Conservation (phyloP, 1,140 invertebrate genomes). For the Semibalanus balanoides region DNA sequence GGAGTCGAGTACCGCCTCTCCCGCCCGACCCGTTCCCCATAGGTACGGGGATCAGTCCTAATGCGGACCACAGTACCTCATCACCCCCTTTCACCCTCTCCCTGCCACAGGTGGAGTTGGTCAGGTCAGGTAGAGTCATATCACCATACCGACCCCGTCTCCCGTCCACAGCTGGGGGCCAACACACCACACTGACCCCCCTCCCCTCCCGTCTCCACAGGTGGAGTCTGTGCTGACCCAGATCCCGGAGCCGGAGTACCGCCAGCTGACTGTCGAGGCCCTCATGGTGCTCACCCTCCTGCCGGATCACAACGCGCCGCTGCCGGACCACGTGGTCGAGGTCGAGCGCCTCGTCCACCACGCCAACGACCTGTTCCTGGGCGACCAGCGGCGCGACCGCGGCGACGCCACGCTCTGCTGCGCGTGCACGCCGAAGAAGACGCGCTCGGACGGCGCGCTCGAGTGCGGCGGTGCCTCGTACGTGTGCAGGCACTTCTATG, state of each 20-base stretch:
- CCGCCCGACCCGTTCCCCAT: no score
- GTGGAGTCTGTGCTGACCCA: slow-evolving; percentile 95
- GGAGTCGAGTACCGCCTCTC: no score
- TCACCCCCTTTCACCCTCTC: no score
- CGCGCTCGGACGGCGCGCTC: slow-evolving; percentile 39
- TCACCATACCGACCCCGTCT: no score
- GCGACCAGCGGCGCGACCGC: slow-evolving; percentile 79
- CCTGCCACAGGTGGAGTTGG: no score
- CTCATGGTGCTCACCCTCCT: slow-evolving; percentile 88
- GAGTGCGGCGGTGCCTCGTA: slow-evolving; percentile 81
- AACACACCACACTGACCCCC: no score
- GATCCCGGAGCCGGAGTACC: slow-evolving; percentile 95
- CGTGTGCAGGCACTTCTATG: slow-evolving; percentile 95
- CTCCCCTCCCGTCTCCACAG: neutral
- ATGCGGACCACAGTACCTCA: no score
- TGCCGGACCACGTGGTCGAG: slow-evolving; percentile 77
- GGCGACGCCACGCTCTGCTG: slow-evolving; percentile 86
- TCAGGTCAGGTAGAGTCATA: no score
- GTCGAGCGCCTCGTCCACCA: slow-evolving; percentile 86
- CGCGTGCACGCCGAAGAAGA: slow-evolving; percentile 52
- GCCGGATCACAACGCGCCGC: slow-evolving; percentile 93
- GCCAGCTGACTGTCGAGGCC: slow-evolving; percentile 94
- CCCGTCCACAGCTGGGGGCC: no score
- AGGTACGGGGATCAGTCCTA: no score
- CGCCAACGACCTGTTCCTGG: slow-evolving; percentile 86